Conservation (phyloP, 1,140 invertebrate genomes). For the Trachelipus rathkii region DNA sequence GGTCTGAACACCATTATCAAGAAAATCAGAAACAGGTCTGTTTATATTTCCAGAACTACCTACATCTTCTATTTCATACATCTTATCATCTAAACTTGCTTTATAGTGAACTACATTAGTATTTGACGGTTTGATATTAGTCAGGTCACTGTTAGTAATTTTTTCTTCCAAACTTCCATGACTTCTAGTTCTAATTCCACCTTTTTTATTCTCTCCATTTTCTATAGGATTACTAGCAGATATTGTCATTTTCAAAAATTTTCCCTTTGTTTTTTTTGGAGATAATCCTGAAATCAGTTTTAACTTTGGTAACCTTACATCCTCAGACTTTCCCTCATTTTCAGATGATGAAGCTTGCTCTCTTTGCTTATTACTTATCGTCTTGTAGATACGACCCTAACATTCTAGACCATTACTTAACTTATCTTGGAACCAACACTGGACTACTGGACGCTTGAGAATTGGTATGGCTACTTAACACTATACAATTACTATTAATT, state of each 20-base stretch:
- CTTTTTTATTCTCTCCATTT: constrained; percentile 28
- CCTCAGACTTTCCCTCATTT: constrained; percentile 14
- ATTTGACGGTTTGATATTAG: too few species aligned
- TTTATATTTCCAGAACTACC: too few species aligned
- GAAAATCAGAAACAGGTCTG: too few species aligned
- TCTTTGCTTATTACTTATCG: constrained; percentile 28
- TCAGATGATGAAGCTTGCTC: constrained; percentile 18
- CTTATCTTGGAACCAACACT: constrained; percentile 37
- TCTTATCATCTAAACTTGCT: not conserved
- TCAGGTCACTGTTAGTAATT: too few species aligned
- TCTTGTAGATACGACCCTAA: constrained; percentile 41
- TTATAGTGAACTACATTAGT: not conserved
- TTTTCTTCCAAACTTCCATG: constrained; percentile 4
- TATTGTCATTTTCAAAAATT: constrained; percentile 39
- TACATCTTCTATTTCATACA: too few species aligned
- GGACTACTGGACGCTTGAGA: not conserved
- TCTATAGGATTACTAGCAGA: constrained; percentile 25
- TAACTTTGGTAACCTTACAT: constrained; percentile 32
- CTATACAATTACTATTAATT: not conserved
- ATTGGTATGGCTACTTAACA: not conserved
- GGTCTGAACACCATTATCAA: too few species aligned
- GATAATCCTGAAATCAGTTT: constrained; percentile 22
- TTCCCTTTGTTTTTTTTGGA: constrained; percentile 28
- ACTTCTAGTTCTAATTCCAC: not conserved
- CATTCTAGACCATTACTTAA: constrained; percentile 42